Evolutionary conservation across 2,113 vertebrate genomes (phyloP).

Genomic region (Piliocolobus tephrosceles): DNA sequence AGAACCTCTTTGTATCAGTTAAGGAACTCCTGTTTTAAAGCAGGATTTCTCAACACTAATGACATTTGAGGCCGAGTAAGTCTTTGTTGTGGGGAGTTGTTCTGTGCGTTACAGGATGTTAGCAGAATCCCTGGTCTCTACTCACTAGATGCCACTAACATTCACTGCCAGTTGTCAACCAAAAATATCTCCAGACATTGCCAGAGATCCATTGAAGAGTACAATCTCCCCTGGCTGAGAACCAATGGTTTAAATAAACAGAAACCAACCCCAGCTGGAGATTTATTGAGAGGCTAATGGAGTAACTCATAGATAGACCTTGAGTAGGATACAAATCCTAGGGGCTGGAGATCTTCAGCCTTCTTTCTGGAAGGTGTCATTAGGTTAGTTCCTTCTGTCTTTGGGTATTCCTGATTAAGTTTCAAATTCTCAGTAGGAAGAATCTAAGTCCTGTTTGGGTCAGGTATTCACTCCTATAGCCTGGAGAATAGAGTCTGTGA

Average conservation of each 20-base stretch:
- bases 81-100: neutral
- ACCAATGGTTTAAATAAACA: constrained; percentile 6
- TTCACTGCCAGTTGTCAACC: neutral
- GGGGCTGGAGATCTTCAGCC: neutral
- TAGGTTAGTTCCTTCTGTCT: neutral
- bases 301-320: neutral
- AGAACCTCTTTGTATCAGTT: neutral
- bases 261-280: neutral
- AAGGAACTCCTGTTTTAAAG: neutral
- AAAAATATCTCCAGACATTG: constrained; percentile 33
- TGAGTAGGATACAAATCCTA: neutral
- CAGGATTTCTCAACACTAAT: neutral
- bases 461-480: neutral
- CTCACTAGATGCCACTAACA: neutral
- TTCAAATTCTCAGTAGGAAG: neutral
- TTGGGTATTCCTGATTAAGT: neutral
- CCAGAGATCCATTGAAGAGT: neutral
- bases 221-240: neutral
- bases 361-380: neutral
- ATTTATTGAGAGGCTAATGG: neutral
- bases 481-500: neutral
- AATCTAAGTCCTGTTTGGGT: neutral
- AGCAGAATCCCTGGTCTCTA: neutral
- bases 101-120: neutral
- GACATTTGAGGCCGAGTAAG: neutral